phyloP scores from a whole-genome alignment of 2,113 vertebrate genomes.

The Myocastor coypus region DNA sequence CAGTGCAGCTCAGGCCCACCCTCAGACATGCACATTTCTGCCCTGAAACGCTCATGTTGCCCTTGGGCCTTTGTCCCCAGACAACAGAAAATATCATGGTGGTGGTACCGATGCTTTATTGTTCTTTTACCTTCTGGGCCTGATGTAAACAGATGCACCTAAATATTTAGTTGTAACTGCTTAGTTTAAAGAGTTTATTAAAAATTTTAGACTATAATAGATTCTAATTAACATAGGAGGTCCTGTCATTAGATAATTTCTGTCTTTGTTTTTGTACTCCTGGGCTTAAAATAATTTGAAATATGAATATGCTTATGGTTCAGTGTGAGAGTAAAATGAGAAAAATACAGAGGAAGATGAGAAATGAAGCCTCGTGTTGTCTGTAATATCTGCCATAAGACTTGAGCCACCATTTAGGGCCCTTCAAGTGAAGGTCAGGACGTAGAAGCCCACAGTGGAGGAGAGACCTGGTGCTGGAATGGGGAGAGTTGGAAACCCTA shows the following conservation, averaged over 20 bases:
- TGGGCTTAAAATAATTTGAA: not conserved
- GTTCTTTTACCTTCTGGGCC: not conserved
- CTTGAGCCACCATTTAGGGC: not conserved
- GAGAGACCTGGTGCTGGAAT: no score
- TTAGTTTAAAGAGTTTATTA: not conserved
- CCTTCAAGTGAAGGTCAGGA: not conserved
- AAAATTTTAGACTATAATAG: not conserved
- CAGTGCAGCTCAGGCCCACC: not conserved
- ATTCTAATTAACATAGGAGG: not conserved
- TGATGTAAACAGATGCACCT: not conserved
- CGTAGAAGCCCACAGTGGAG: fast-evolving
- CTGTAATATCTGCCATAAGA: not conserved
- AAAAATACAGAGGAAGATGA: not conserved
- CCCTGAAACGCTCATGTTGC: fast-evolving
- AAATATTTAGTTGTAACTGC: not conserved
- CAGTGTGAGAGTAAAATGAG: not conserved
- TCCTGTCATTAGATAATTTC: not conserved
- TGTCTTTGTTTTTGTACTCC: constrained; percentile 17
- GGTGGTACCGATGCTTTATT: no score
- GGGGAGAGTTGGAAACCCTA: fast-evolving
- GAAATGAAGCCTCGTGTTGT: not conserved
- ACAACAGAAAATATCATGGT: fast-evolving
- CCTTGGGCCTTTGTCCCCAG: not conserved
- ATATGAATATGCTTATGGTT: not conserved
- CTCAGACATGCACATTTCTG: not conserved